Conservation (phyloP, 2,888 invertebrate species). For the Aelia acuminata region DNA sequence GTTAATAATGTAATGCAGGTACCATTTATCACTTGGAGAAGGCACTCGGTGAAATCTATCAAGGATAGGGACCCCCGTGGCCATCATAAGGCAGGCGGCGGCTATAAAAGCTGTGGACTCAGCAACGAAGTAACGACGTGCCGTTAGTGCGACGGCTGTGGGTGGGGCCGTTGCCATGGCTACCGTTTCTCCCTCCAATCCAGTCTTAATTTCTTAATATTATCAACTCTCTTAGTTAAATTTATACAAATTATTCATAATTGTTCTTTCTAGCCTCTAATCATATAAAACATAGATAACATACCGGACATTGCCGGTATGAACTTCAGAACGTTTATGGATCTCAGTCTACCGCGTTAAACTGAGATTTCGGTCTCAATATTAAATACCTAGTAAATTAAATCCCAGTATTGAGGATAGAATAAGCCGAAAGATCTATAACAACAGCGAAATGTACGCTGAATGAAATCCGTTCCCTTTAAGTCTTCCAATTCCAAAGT, state of each 20-base stretch:
- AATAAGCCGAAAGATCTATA: too few relatives aligned
- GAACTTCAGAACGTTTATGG: too few relatives aligned
- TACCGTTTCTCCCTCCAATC: neutral
- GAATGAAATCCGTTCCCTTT: too few relatives aligned
- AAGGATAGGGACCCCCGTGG: neutral
- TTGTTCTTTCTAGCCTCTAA: too few relatives aligned
- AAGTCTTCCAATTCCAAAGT: too few relatives aligned
- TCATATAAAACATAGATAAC: too few relatives aligned
- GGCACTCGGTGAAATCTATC: neutral
- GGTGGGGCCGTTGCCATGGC: slow-evolving; percentile 22
- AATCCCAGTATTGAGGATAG: too few relatives aligned
- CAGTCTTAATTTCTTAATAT: slow-evolving; percentile 5
- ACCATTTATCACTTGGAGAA: neutral
- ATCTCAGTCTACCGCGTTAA: too few relatives aligned
- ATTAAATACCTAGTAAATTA: too few relatives aligned
- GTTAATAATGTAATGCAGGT: neutral
- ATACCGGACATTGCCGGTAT: too few relatives aligned
- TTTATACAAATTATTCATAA: neutral
- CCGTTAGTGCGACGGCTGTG: slow-evolving; percentile 22
- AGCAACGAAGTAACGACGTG: slow-evolving; percentile 5
- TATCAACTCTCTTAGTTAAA: neutral
- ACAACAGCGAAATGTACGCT: too few relatives aligned
- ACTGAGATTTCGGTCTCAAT: too few relatives aligned
- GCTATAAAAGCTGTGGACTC: slow-evolving; percentile 4
- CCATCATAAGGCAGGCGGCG: slow-evolving; percentile 13